Conservation (phyloP, 2,888 invertebrate species). For the Herminia tarsipennalis region DNA sequence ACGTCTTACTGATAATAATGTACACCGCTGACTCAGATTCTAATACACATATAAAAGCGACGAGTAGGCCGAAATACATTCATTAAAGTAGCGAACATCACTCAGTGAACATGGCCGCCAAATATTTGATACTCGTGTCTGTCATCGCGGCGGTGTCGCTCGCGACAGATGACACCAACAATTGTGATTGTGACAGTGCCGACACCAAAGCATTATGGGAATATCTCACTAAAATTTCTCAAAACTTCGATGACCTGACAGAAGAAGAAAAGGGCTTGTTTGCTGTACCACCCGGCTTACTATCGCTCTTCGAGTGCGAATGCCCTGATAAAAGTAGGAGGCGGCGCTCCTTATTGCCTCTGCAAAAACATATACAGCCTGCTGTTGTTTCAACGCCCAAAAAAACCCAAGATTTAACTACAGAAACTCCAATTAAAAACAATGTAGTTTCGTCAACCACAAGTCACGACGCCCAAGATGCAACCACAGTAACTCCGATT, state of each 20-base stretch:
- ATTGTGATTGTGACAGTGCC: constrained; percentile 30
- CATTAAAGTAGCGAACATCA: constrained; percentile 32
- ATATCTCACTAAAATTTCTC: constrained; percentile 35
- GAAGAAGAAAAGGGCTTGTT: constrained; percentile 14
- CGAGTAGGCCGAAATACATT: neutral
- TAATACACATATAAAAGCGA: constrained; percentile 23
- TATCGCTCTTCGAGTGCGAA: constrained; percentile 41
- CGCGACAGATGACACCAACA: constrained; percentile 12
- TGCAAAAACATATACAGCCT: no score
- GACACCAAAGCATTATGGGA: constrained; percentile 26
- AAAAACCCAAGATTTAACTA: no score
- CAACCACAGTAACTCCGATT: no score
- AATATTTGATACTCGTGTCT: constrained; percentile 22
- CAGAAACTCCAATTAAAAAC: no score
- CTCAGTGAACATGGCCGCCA: constrained; percentile 41
- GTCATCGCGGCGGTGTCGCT: constrained; percentile 11
- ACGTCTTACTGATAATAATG: constrained; percentile 14
- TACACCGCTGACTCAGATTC: constrained; percentile 15
- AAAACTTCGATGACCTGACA: neutral
- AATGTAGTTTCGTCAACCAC: no score
- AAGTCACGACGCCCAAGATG: no score
- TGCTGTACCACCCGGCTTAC: constrained; percentile 41
- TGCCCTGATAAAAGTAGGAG: constrained; percentile 44
- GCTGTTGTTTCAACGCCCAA: no score
- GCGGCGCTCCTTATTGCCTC: no score